These are phyloP conservation scores for Orientallactaga sibirica DNA, from an alignment of 2,797 vertebrate genomes.

Conservation along the genomic window DNA sequence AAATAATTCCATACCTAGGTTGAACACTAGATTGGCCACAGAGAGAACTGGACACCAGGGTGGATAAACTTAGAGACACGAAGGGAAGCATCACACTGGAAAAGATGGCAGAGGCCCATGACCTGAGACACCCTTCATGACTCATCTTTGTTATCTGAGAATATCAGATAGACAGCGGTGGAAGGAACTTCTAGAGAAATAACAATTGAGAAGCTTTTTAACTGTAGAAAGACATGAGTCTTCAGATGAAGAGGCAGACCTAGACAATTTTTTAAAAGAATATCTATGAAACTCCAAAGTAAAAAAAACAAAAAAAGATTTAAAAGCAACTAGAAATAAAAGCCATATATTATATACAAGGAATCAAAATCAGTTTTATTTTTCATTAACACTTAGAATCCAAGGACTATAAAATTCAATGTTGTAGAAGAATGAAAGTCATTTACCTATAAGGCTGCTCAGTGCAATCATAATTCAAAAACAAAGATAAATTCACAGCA, in stretches of 20 bases:
- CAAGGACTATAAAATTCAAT: background rate
- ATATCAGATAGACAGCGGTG: background rate
- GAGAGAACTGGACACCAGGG: background rate
- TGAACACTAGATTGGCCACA: background rate
- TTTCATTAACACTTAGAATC: background rate
- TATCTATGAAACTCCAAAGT: background rate
- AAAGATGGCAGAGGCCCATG: too few relatives aligned
- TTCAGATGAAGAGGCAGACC: background rate
- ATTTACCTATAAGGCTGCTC: background rate
- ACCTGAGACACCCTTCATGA: rapidly evolving
- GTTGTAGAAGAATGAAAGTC: background rate
- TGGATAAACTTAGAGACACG: rapidly evolving
- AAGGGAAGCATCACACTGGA: background rate
- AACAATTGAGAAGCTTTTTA: background rate
- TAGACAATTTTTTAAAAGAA: background rate
- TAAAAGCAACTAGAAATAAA: constrained; percentile 47
- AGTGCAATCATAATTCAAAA: background rate
- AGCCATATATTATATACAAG: background rate
- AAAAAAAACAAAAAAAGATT: constrained; percentile 41
- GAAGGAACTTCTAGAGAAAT: background rate
- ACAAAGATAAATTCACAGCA: background rate
- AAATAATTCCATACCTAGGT: background rate
- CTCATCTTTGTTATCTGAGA: background rate
- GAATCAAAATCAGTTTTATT: background rate
- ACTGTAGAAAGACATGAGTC: background rate